Evolutionary conservation across 2,888 invertebrate species (phyloP).

Genomic region (Seladonia tumulorum): DNA sequence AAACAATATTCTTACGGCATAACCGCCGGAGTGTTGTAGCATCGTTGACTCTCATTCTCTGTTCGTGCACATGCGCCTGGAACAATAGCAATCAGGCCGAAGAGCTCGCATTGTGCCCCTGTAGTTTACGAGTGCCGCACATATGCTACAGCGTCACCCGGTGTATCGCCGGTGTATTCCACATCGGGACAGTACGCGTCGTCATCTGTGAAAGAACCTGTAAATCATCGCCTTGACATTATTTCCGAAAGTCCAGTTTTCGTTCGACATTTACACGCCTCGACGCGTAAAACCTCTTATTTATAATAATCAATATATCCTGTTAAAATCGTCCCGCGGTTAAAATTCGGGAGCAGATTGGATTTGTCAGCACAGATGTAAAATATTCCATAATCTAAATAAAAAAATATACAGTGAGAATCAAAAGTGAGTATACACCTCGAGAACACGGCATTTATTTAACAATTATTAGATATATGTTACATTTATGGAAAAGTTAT

Average conservation of each 20-base stretch:
- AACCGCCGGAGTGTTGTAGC: constrained; percentile 37
- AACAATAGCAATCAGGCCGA: constrained; percentile 79
- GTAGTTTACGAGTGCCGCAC: constrained; percentile 79
- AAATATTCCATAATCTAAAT: no score
- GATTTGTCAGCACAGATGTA: no score
- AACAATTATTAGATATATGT: no score
- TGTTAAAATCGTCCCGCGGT: no score
- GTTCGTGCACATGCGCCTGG: constrained; percentile 43
- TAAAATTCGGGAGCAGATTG: no score
- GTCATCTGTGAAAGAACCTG: constrained; percentile 65
- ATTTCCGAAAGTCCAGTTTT: constrained; percentile 35
- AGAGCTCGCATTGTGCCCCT: constrained; percentile 75
- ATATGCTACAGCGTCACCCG: constrained; percentile 73
- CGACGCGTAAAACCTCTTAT: no score
- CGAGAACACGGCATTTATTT: no score
- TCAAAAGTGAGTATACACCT: no score
- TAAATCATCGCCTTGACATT: constrained; percentile 72
- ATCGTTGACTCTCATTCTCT: constrained; percentile 52
- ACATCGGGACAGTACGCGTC: constrained; percentile 21
- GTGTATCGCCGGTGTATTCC: constrained; percentile 31
- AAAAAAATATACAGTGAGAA: no score
- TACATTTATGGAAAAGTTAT: no score
- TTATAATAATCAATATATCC: no score
- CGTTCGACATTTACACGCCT: constrained; percentile 3
- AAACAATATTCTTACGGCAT: constrained; percentile 30